Evolutionary conservation across 2,888 invertebrate genomes (phyloP), one percentile per base, ranked within the genome.

Genomic region (Amiota minor): DNA sequence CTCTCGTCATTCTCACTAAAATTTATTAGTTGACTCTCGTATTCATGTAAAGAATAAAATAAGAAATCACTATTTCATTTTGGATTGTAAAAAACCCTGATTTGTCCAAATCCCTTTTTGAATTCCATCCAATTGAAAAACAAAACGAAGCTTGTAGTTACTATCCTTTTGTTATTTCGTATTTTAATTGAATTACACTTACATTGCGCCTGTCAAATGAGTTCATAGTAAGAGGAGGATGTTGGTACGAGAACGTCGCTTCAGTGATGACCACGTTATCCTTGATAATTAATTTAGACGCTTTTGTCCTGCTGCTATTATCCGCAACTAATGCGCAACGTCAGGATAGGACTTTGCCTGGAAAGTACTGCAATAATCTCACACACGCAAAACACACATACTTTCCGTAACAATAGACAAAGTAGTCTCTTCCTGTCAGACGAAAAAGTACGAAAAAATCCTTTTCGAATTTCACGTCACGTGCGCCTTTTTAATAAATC

Each of bases 251-350:
- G 35, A 35, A 35, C 16, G 46, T 65, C 64, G 64, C 64, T 50
- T 53, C 53, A 53, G 65, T 68, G 67, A 68, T 68, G 67, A 68
- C 69, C 72, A 71, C 59, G 65, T 77, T 87, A 81, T 85, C 81
- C 81, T 84, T 79, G 85, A 81, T 86, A 84, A 86, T 84, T 84
- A 84, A 84, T 86, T 84, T 84, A 82, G 80, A 80, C 81, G 84
- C 84, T 82, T 83, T 80, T 82, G 82, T 81, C 73, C 76, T 73
- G 73, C 72, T 71, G 74, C 72, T 71, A 70, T 59, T 70, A 59
- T 59, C 59, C 45, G 46, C 45, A 47, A 61, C 20, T 59, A 71
- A 71, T 49, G 50, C 71, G 62, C 62, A 68, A 50, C 20, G 20
- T 50, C 62, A 45, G 62, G 23, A 68, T 18, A 18, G 47, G 46